These are phyloP conservation scores for Nomada lathburiana DNA, from an alignment of 2,888 invertebrate species.

Conservation along the genomic window DNA sequence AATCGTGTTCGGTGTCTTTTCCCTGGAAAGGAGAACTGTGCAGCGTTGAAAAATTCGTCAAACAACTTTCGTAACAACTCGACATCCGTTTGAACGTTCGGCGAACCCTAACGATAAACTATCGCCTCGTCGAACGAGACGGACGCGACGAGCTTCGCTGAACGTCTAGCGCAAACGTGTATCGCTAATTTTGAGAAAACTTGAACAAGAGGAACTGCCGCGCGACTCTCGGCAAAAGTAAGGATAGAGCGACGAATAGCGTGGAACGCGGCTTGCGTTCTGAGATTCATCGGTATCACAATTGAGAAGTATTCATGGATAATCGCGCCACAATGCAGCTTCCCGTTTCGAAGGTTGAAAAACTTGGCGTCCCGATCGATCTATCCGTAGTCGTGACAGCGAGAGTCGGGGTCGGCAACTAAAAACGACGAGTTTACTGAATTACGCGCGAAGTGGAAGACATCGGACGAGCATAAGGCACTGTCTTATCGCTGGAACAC, in stretches of 20 bases:
- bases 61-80: background rate
- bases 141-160: background rate
- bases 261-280: background rate
- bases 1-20: too few species aligned
- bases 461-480: constrained; percentile 50
- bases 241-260: background rate
- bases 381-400: background rate
- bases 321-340: background rate
- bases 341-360: background rate
- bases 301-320: background rate
- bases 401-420: constrained; percentile 15
- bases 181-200: background rate
- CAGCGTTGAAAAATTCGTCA: too few species aligned
- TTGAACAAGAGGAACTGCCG: background rate
- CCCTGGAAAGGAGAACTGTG: too few species aligned
- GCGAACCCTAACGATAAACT: background rate
- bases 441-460: constrained; percentile 49
- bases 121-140: background rate
- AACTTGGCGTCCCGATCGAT: constrained; percentile 9
- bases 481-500: constrained; percentile 39
- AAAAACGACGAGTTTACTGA: constrained; percentile 25
- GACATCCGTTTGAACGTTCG: background rate
- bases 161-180: background rate
- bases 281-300: constrained; percentile 25
- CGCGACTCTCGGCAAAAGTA: background rate